phyloP scores from a whole-genome alignment of 2,113 vertebrate genomes.

The Theropithecus gelada region DNA sequence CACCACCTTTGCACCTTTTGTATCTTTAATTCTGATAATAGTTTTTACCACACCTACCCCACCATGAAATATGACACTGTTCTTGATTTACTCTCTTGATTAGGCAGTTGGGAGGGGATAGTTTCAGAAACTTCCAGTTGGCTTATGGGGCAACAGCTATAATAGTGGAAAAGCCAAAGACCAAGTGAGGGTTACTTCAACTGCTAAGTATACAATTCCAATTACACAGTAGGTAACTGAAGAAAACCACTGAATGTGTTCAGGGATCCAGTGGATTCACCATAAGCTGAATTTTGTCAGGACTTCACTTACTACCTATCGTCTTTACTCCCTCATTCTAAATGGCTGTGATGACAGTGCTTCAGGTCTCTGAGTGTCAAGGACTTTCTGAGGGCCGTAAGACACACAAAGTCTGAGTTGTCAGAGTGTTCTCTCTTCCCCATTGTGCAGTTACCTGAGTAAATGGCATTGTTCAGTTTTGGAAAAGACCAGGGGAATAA shows the following conservation, averaged over 20 bases:
- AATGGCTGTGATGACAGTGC: background rate
- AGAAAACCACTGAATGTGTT: background rate
- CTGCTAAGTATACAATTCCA: background rate
- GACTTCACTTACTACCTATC: background rate
- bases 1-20: background rate
- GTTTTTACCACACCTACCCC: background rate
- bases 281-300: background rate
- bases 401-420: background rate
- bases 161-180: background rate
- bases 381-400: background rate
- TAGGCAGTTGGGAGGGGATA: background rate
- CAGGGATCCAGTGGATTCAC: background rate
- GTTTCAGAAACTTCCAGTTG: background rate
- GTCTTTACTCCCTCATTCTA: background rate
- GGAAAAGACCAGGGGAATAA: background rate
- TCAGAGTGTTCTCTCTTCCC: background rate
- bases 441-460: background rate
- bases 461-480: background rate
- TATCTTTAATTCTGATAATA: background rate
- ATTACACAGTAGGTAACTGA: background rate
- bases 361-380: background rate
- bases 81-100: background rate
- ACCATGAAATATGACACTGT: background rate
- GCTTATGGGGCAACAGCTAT: background rate
- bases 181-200: background rate